Evolutionary conservation across 2,888 invertebrate species (phyloP).

Genomic region (Germaria angustata): DNA sequence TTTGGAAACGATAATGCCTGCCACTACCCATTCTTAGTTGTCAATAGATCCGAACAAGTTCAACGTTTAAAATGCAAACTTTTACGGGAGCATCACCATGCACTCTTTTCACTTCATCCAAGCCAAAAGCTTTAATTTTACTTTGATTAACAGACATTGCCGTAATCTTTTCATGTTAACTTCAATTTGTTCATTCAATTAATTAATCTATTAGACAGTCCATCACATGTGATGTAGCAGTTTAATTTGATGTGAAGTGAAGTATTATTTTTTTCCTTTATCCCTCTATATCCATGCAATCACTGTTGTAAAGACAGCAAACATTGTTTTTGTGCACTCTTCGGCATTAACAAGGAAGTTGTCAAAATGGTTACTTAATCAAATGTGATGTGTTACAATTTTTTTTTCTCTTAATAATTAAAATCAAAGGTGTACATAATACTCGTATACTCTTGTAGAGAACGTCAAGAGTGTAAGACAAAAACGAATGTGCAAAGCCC

Average conservation of each 20-base stretch:
- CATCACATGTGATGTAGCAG: not conserved
- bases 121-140: too few relatives aligned
- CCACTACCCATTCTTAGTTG: too few relatives aligned
- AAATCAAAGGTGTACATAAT: not conserved
- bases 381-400: slow-evolving; percentile 43
- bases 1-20: too few relatives aligned
- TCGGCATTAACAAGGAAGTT: slow-evolving; percentile 33
- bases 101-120: too few relatives aligned
- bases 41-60: too few relatives aligned
- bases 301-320: not conserved
- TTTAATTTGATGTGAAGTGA: slow-evolving; percentile 13
- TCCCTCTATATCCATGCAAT: not conserved
- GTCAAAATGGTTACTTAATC: slow-evolving; percentile 36
- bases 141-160: slow-evolving; percentile 1
- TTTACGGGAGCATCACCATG: too few relatives aligned
- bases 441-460: too few relatives aligned
- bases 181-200: slow-evolving; percentile 24
- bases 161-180: not conserved
- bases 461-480: not conserved
- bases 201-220: slow-evolving; percentile 38
- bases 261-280: not conserved
- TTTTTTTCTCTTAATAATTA: slow-evolving; percentile 14
- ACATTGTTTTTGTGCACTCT: not conserved
- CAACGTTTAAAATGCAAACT: too few relatives aligned
- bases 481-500: not conserved